Percentiles rank a stretch among this genome's conserved stretches.
These are phyloP conservation scores for Sarcophaga bullata DNA, from an alignment of 1,140 invertebrate genomes.

Conservation along the genomic window DNA sequence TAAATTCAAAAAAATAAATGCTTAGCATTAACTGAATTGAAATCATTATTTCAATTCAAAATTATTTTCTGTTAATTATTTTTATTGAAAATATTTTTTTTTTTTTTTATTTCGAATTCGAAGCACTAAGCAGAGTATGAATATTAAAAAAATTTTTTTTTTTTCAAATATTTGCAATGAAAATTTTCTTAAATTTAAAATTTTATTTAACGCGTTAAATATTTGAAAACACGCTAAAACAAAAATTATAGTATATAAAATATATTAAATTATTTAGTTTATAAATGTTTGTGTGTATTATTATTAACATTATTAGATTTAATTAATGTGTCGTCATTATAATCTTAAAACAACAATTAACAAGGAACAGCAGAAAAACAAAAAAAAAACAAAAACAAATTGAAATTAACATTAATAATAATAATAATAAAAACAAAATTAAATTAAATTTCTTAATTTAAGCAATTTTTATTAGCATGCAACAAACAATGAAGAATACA, in stretches of 20 bases:
- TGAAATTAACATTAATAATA: neutral
- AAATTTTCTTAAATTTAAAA: too few relatives aligned
- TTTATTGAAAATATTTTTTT: too few relatives aligned
- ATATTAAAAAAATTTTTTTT: too few relatives aligned
- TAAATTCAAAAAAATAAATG: neutral
- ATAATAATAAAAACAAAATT: neutral
- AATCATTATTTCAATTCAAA: neutral
- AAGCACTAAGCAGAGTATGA: too few relatives aligned
- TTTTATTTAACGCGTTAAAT: neutral
- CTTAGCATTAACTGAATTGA: neutral
- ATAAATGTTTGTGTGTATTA: conserved; percentile 28
- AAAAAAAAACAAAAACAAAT: neutral
- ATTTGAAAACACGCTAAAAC: neutral
- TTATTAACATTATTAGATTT: conserved; percentile 16
- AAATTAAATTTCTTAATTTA: conserved; percentile 20
- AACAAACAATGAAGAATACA: neutral
- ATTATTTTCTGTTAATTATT: neutral
- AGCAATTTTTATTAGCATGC: conserved; percentile 28
- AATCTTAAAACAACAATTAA: neutral
- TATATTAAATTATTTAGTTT: conserved; percentile 23
- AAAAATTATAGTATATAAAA: neutral
- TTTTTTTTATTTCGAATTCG: too few relatives aligned
- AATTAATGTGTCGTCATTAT: conserved; percentile 35
- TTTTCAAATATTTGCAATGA: too few relatives aligned
- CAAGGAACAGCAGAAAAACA: neutral